Evolutionary conservation across 2,797 vertebrate genomes (phyloP), one percentile per base, ranked within the genome.

Genomic region (Semotilus atromaculatus): DNA sequence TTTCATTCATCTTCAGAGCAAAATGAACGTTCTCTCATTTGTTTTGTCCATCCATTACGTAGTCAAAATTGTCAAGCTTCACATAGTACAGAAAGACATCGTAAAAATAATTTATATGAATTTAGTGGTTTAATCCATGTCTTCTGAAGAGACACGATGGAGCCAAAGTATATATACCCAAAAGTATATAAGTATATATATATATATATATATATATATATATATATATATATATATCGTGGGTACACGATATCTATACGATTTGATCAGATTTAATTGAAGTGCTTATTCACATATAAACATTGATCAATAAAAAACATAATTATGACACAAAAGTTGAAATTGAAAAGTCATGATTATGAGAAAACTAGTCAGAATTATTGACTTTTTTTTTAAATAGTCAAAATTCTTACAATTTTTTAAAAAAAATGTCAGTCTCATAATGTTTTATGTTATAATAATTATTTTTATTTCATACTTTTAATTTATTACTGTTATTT

Each of bases 121-220:
- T 8, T n/a, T 18, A 72, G 14, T 14, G 40, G 40, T 26, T 72
- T 18, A 48, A 11, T 48, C 43, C n/a, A 31, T 29, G 18, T 48
- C 26, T 73, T 48, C 43, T 73, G 16, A 48, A 16, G 26, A 31
- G 43, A 29, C 40, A 31, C 14, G 16, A 31, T 64, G 29, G n/a
- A n/a, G n/a, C n/a, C n/a, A n/a, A n/a, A n/a, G n/a, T 31, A 31
- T 1, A 0, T 29, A 14, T 18, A 31, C 26, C 31, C 26, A 0
- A 64, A n/a, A n/a, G n/a, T 11, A 58, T 31, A 16, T 29, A 62
- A 7, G 3, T 5, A 31, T 31, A 31, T 31, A 31, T 31, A 31
- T 31, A 31, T 31, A 64, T 11, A 58, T 31, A 16, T 29, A 62
- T 16, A 7, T 5, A 31, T 31, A 31, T 31, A 64, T 11, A 58